Conservation (phyloP, 1,140 invertebrate genomes). For the Diorhabda carinulata region DNA sequence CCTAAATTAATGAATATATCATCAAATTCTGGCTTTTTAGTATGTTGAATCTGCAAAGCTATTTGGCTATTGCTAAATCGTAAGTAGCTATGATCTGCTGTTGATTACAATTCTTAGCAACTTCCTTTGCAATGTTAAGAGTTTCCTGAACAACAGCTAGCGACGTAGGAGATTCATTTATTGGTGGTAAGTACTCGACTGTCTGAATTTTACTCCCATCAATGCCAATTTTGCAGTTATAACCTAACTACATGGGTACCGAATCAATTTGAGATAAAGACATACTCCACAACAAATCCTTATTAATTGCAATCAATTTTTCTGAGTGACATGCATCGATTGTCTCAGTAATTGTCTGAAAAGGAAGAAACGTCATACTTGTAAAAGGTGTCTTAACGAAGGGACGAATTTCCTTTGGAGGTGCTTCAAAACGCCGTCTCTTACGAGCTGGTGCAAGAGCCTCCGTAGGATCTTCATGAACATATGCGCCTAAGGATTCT, state of each 20-base stretch:
- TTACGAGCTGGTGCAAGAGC: conserved; percentile 9
- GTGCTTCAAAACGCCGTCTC: conserved; percentile 29
- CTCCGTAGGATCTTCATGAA: conserved; percentile 10
- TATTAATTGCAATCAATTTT: conserved; percentile 27
- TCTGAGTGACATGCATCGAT: conserved; percentile 11
- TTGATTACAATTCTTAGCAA: conserved; percentile 23
- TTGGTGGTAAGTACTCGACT: conserved; percentile 29
- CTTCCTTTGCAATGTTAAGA: conserved; percentile 19
- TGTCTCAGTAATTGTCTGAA: conserved; percentile 5
- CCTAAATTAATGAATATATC: conserved; percentile 52
- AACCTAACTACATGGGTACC: conserved; percentile 41
- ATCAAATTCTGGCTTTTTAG: conserved; percentile 39
- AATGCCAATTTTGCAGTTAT: conserved; percentile 32
- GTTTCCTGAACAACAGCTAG: conserved; percentile 25
- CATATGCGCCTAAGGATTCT: not conserved
- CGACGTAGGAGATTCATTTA: conserved; percentile 29
- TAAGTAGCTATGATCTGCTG: conserved; percentile 34
- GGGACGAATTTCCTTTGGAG: conserved; percentile 23
- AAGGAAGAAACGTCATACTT: not conserved
- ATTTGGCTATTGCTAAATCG: conserved; percentile 46
- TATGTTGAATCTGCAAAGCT: conserved; percentile 43
- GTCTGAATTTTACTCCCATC: conserved; percentile 35
- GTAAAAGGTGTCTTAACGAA: conserved; percentile 21
- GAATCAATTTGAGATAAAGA: conserved; percentile 36
- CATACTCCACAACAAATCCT: conserved; percentile 38